Base-by-base conservation (phyloP, 2,797 vertebrate genomes). In the Bradypodion pumilum region DNA sequence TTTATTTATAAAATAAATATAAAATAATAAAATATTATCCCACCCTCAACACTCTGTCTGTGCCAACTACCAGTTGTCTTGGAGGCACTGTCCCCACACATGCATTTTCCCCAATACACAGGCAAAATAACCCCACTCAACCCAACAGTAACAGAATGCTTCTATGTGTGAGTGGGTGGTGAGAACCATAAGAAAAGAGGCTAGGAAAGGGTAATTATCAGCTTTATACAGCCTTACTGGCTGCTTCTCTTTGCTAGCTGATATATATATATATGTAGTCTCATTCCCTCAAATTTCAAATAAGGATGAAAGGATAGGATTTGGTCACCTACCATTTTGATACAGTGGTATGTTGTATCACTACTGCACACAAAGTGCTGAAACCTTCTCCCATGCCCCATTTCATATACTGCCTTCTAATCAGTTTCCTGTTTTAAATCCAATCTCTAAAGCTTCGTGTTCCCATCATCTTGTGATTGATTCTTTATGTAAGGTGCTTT, bases 401-500 rank as follows among this genome's bases (percentile, higher is more conserved):
- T 75, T 81, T 80, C 78, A 78, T 21, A 78, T 25, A 25, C 59
- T 23, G 32, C 1, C 42, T 15, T 70, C 72, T 77, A 86, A 91
- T 0, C 1, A 35, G 5, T 68, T 88, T 66, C 27, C 65, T 78
- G 56, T 77, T 63, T 81, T 69, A 88, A 90, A 79, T 35, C 23
- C 79, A 52, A 78, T 7, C 44, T 85, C 77, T 49, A 87, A 86
- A 89, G 27, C 19, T 40, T 84, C 25, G 23, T 59, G 32, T 87
- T 23, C 4, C 85, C n/a, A 66, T 12, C 23, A 78, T 2, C 4
- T 85, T 84, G 25, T 83, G 10, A 23, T 35, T 85, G 56, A 80
- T 75, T 84, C 8, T 79, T 3, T 29, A 27, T 32, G 60, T 86
- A 78, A 78, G 84, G 21, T 63, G 9, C 65, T 88, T 87, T 90